These are phyloP conservation scores for Nothoprocta pentlandii DNA, from an alignment of 2,113 vertebrate genomes.

Conservation along the genomic window DNA sequence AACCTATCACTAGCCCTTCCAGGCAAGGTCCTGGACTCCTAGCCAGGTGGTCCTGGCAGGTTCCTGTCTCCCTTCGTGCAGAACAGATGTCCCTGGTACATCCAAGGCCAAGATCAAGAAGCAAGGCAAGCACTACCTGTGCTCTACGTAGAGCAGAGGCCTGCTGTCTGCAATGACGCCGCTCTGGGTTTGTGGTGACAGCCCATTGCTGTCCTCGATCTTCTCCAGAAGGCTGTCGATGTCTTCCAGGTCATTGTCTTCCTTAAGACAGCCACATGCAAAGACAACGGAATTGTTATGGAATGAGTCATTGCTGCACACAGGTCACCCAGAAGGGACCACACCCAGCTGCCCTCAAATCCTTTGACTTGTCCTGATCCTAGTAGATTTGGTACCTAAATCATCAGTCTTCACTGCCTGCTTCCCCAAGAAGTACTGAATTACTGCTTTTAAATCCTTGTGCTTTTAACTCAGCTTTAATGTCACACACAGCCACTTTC, in stretches of 20 bases:
- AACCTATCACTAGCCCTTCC: neutral
- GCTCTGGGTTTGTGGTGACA: slow-evolving; percentile 75
- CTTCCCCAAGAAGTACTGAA: rapidly evolving
- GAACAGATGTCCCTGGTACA: rapidly evolving
- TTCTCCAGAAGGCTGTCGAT: slow-evolving; percentile 89
- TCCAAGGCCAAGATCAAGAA: neutral
- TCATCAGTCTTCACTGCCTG: neutral
- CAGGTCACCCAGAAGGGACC: neutral
- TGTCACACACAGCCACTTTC: rapidly evolving
- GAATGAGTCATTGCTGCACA: neutral
- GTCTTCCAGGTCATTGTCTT: slow-evolving; percentile 80
- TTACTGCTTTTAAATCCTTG: neutral
- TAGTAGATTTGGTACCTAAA: neutral
- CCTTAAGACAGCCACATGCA: slow-evolving; percentile 54
- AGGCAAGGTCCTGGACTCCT: neutral
- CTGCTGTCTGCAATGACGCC: slow-evolving; percentile 73
- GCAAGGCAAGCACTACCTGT: slow-evolving; percentile 81
- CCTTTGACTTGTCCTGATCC: rapidly evolving
- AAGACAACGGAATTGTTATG: neutral
- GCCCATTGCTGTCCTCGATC: slow-evolving; percentile 81
- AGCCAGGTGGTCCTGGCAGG: neutral
- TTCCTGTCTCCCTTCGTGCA: neutral
- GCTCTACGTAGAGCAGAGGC: slow-evolving; percentile 89
- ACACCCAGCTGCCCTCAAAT: neutral
- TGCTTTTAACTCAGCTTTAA: neutral